Percentiles rank a stretch among this genome's conserved stretches.
Evolutionary conservation across 1,140 invertebrate genomes (phyloP).

Genomic region (Euura saliciscinereae): DNA sequence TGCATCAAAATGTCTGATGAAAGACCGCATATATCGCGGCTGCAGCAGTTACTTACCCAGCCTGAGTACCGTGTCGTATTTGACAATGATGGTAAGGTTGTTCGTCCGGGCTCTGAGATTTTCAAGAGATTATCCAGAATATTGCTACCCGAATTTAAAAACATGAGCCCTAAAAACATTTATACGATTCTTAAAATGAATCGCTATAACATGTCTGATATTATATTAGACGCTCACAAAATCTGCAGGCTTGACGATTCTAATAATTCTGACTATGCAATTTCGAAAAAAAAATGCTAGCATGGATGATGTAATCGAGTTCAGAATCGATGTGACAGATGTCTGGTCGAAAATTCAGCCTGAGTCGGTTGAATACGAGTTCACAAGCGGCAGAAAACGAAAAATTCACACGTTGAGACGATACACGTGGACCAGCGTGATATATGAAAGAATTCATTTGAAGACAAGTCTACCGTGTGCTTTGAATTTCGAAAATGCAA

Average conservation of each 20-base stretch:
- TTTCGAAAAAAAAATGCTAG: neutral
- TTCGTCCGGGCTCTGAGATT: neutral
- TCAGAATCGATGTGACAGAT: neutral
- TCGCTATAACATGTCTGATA: neutral
- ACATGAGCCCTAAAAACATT: neutral
- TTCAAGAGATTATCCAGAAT: neutral
- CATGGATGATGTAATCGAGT: neutral
- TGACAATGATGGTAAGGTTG: neutral
- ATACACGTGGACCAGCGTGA: neutral
- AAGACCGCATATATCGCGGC: neutral
- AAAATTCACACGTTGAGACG: neutral
- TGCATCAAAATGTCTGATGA: too few species aligned
- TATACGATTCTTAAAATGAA: neutral
- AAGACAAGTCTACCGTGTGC: neutral
- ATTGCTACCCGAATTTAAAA: neutral
- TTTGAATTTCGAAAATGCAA: neutral
- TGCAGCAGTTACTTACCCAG: neutral
- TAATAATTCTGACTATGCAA: too few species aligned
- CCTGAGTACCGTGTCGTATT: neutral
- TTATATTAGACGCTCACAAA: too few species aligned
- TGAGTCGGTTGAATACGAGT: neutral
- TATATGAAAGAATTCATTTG: neutral
- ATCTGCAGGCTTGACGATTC: too few species aligned
- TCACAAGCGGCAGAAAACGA: neutral
- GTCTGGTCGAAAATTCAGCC: neutral